Evolutionary conservation across 1,140 invertebrate species (phyloP).

Genomic region (Drosophila kohkoa): DNA sequence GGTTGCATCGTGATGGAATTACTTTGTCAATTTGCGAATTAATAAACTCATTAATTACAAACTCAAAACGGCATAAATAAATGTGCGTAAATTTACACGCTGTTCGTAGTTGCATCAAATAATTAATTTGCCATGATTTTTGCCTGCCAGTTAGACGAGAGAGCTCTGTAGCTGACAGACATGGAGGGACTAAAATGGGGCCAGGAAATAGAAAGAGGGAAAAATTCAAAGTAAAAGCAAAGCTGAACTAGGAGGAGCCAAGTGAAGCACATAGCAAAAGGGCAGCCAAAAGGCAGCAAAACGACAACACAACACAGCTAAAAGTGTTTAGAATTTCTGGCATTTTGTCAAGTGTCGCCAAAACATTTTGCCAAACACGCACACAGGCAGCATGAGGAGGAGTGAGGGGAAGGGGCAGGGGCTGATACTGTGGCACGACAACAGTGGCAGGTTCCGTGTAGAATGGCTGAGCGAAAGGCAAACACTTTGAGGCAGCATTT

Average conservation of each 20-base stretch:
- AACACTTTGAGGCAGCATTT: conserved; percentile 39
- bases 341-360: conserved; percentile 84
- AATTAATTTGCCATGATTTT: conserved; percentile 73
- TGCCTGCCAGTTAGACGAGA: conserved; percentile 17
- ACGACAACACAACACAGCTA: conserved; percentile 70
- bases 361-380: conserved; percentile 79
- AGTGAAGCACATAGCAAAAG: conserved; percentile 39
- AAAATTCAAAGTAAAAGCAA: conserved; percentile 33
- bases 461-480: background rate
- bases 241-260: conserved; percentile 38
- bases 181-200: conserved; percentile 9
- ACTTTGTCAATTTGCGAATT: conserved; percentile 70
- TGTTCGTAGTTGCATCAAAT: conserved; percentile 39
- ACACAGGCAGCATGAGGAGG: conserved; percentile 27
- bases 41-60: conserved; percentile 81
- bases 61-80: conserved; percentile 60
- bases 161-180: background rate
- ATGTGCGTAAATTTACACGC: conserved; percentile 52
- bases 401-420: background rate
- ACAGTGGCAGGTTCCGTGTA: conserved; percentile 1
- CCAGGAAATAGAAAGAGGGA: conserved; percentile 2
- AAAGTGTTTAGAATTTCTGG: conserved; percentile 84
- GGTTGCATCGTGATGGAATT: conserved; percentile 47
- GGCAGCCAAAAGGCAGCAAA: conserved; percentile 60
- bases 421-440: background rate